phyloP scores from a whole-genome alignment of 30 jellyfish, hydroid and myxozoan species.

The Turritopsis rubra region DNA sequence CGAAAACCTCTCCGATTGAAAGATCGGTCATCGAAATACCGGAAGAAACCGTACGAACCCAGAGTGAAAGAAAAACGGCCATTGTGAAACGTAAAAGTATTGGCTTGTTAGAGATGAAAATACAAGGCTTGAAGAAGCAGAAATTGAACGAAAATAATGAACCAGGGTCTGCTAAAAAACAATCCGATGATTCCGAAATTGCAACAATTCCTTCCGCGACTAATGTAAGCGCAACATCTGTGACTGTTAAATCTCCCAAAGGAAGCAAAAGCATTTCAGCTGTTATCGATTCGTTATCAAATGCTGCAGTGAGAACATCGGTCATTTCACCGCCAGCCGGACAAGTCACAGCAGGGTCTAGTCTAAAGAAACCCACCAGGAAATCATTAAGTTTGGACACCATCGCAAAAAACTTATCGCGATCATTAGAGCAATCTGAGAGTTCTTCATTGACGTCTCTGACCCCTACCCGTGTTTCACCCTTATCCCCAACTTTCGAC shows the following conservation, averaged over 20 bases:
- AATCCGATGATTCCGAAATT: neutral
- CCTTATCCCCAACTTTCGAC: neutral
- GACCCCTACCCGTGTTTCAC: neutral
- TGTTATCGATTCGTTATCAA: neutral
- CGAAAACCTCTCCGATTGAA: slow-evolving; percentile 5
- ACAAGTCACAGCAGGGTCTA: neutral
- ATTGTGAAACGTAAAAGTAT: slow-evolving; percentile 25
- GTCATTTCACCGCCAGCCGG: neutral
- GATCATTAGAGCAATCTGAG: slow-evolving; percentile 21
- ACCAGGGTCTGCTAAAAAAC: neutral
- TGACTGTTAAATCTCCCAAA: neutral
- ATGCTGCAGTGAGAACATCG: neutral
- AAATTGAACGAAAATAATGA: slow-evolving; percentile 14
- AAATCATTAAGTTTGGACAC: slow-evolving; percentile 22
- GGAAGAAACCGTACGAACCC: neutral
- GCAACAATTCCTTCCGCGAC: neutral
- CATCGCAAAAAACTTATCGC: slow-evolving; percentile 18
- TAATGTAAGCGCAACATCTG: neutral
- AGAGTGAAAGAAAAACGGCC: slow-evolving; percentile 23
- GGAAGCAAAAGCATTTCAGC: slow-evolving; percentile 1
- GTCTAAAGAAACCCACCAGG: neutral
- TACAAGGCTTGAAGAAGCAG: slow-evolving; percentile 38
- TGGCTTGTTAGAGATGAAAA: slow-evolving; percentile 33
- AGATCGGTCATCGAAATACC: slow-evolving; percentile 37
- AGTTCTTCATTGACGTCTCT: neutral